Evolutionary conservation across 2,888 invertebrate genomes (phyloP), one percentile per base, ranked within the genome.

Genomic region (Conistra vaccinii): DNA sequence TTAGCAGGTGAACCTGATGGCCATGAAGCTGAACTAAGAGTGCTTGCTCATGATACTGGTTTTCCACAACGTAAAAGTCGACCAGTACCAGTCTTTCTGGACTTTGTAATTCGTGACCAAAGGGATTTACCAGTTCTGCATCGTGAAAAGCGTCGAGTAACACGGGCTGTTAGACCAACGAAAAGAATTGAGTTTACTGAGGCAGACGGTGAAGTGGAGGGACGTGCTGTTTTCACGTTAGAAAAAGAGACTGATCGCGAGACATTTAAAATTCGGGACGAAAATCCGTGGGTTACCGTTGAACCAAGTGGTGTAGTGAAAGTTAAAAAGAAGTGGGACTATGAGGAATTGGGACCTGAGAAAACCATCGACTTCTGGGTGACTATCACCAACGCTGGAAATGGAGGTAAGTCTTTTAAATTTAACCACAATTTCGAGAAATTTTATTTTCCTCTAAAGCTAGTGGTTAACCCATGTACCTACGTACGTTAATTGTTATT

Each of bases 321-420:
- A 91, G 99, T 99, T 85, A 99, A 98, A 96, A 98, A 99, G 97
- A 99, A 99, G 97, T 99, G 99, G 99, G 99, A 99, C 97, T 99
- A 98, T 94, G 99, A 99, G 92, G 99, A 99, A 92, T 95, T 99
- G 66, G 99, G 99, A 42, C 98, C 98, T 3, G 99, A 99, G 96
- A 99, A 99, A 94, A 99, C 98, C 23, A 99, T 99, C 91, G 99
- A 99, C 95, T 99, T 99, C 94, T 99, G 99, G 99, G 99, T 99
- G 71, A 98, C 98, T 73, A 99, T 99, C 90, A 98, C 98, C 76
- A 99, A 99, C 94, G 97, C 98, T 84, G 98, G 98, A 96, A 98
- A 98, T 94, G 98, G 98, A 97, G 98, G 98, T 98, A 93, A 97
- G 98, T 97, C 51, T 62, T 55, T 20, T 45, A 42, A 69, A 26